phyloP scores from a whole-genome alignment of 2,113 vertebrate species.

The Myotis yumanensis region DNA sequence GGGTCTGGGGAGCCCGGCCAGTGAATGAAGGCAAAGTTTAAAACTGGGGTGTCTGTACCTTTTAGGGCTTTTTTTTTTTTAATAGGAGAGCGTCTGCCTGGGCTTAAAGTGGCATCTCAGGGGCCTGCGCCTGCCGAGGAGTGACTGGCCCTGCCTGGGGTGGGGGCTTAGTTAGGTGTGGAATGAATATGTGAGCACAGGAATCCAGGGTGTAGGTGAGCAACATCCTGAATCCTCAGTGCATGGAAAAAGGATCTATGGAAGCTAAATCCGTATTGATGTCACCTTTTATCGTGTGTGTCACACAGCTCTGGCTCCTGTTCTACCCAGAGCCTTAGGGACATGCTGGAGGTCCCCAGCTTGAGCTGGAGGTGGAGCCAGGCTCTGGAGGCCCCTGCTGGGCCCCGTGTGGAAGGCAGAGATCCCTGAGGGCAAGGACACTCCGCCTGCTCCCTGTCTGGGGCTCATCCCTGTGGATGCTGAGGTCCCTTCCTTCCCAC shows the following conservation, averaged over 20 bases:
- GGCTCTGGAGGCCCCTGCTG: neutral
- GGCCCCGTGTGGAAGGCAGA: fast-evolving
- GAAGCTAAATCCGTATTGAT: neutral
- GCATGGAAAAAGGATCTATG: neutral
- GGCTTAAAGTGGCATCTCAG: neutral
- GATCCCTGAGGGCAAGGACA: neutral
- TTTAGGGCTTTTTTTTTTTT: neutral
- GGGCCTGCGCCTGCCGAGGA: fast-evolving
- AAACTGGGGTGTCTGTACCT: neutral
- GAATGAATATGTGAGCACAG: neutral
- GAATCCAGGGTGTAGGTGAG: neutral
- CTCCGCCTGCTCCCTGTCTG: neutral
- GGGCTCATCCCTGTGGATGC: neutral
- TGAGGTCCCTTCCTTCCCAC: neutral
- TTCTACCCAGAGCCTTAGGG: neutral
- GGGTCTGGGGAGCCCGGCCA: neutral
- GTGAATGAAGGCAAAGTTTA: neutral
- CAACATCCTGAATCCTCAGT: neutral
- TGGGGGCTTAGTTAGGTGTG: fast-evolving
- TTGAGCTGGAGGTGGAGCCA: fast-evolving
- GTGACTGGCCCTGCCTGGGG: fast-evolving
- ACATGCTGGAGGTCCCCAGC: neutral
- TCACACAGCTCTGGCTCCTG: neutral
- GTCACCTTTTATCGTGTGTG: neutral
- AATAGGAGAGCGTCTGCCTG: neutral